These are phyloP conservation scores for Teleogryllus oceanicus DNA, from an alignment of 2,888 invertebrate species.

Conservation along the genomic window DNA sequence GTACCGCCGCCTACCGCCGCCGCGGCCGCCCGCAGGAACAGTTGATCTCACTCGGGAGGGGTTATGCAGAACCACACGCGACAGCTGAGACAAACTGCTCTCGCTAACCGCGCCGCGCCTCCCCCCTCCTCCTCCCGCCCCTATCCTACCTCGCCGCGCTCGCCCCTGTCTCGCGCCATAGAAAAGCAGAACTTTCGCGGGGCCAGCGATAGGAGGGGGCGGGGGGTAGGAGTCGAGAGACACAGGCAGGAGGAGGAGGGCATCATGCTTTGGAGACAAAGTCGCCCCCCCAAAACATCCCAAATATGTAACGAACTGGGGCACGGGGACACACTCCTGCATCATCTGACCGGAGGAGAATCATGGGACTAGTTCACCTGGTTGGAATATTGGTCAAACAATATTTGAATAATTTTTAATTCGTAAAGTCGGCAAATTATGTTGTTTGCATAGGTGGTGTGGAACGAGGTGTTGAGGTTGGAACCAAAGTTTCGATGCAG, in stretches of 20 bases:
- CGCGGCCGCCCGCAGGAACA: not conserved
- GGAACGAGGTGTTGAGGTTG: too few relatives aligned
- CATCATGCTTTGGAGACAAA: too few relatives aligned
- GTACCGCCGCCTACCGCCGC: not conserved
- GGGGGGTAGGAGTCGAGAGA: not conserved
- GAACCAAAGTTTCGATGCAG: too few relatives aligned
- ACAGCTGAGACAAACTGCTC: not conserved
- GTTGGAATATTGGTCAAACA: too few relatives aligned
- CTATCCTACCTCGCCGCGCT: not conserved
- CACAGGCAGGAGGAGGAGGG: not conserved
- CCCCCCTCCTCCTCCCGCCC: not conserved
- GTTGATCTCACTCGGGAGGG: not conserved
- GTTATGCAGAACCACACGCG: not conserved
- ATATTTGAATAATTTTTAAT: too few relatives aligned
- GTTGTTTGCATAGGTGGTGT: too few relatives aligned
- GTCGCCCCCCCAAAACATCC: too few relatives aligned
- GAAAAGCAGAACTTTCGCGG: not conserved
- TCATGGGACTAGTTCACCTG: too few relatives aligned
- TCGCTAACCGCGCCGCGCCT: not conserved
- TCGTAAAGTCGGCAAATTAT: too few relatives aligned
- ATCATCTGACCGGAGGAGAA: too few relatives aligned
- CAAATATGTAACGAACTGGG: too few relatives aligned
- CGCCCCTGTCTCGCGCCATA: not conserved
- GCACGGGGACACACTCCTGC: too few relatives aligned
- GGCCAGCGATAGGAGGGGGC: not conserved